Percentiles rank a stretch among this genome's conserved stretches.
Conservation (phyloP, 2,797 vertebrate genomes). For the Falco rusticolus region DNA sequence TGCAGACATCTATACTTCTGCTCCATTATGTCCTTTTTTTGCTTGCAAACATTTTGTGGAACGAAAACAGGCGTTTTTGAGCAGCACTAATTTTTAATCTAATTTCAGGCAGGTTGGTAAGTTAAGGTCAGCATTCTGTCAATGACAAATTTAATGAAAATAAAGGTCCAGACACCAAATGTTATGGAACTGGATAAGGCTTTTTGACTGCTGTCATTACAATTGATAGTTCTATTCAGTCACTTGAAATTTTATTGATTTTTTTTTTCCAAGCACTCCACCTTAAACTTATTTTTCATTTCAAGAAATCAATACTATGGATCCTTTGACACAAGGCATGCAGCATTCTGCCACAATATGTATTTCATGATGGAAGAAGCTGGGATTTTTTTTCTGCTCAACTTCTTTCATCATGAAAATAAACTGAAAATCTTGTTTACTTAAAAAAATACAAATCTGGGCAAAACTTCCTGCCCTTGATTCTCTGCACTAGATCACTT, state of each 20-base stretch:
- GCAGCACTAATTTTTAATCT: constrained; percentile 48
- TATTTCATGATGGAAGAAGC: constrained; percentile 29
- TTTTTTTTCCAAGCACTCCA: constrained; percentile 39
- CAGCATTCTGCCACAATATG: constrained; percentile 43
- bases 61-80: not conserved
- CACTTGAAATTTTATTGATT: constrained; percentile 71
- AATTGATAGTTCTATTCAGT: constrained; percentile 73
- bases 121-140: constrained; percentile 57
- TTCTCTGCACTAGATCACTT: not conserved
- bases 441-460: not conserved
- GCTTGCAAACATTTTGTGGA: not conserved
- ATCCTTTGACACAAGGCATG: constrained; percentile 64
- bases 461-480: constrained; percentile 16
- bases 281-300: constrained; percentile 74
- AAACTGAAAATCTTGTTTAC: constrained; percentile 1
- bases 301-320: constrained; percentile 68
- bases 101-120: constrained; percentile 42
- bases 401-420: not conserved
- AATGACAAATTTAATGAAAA: constrained; percentile 66
- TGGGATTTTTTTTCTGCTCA: not conserved
- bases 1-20: not conserved
- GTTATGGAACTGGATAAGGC: constrained; percentile 60
- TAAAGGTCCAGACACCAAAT: constrained; percentile 51
- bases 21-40: not conserved
- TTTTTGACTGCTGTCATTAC: constrained; percentile 65